A percentile compares a stretch with the other conserved stretches of the same genome.
These are phyloP conservation scores for Tachycineta bicolor DNA, from an alignment of 2,113 vertebrate species.

Conservation along the genomic window DNA sequence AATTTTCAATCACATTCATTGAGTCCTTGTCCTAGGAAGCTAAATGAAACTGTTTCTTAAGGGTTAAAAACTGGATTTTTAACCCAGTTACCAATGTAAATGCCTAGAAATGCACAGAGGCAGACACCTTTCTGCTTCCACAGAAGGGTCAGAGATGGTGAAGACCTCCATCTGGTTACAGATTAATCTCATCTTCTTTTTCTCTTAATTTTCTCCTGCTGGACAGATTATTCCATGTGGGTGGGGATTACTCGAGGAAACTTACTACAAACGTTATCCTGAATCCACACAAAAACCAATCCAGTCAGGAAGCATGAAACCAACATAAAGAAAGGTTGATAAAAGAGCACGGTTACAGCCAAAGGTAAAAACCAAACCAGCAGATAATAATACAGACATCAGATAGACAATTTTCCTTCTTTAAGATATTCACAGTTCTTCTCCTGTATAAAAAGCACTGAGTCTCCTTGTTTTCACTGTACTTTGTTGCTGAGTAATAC, in stretches of 20 bases:
- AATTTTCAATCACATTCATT: not conserved
- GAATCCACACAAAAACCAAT: not conserved
- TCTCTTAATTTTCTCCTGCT: not conserved
- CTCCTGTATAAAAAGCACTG: rapidly evolving
- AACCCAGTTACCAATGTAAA: not conserved
- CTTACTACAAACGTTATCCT: not conserved
- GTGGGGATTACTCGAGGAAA: not conserved
- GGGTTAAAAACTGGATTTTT: not conserved
- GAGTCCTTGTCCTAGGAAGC: not conserved
- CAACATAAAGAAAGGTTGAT: not conserved
- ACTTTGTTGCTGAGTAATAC: not conserved
- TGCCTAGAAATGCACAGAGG: not conserved
- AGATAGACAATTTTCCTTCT: not conserved
- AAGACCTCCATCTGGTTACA: not conserved
- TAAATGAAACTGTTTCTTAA: not conserved
- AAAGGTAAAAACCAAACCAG: not conserved
- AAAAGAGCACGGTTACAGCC: not conserved
- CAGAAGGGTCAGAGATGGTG: not conserved
- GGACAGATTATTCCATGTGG: not conserved
- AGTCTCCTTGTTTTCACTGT: not conserved
- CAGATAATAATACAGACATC: not conserved
- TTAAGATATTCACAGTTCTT: not conserved
- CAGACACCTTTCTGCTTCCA: not conserved
- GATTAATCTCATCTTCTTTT: not conserved
- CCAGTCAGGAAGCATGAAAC: not conserved